A percentile compares a stretch with the other conserved stretches of the same genome.
phyloP scores from a whole-genome alignment of 2,888 invertebrate species.

The Galerucella calmariensis region DNA sequence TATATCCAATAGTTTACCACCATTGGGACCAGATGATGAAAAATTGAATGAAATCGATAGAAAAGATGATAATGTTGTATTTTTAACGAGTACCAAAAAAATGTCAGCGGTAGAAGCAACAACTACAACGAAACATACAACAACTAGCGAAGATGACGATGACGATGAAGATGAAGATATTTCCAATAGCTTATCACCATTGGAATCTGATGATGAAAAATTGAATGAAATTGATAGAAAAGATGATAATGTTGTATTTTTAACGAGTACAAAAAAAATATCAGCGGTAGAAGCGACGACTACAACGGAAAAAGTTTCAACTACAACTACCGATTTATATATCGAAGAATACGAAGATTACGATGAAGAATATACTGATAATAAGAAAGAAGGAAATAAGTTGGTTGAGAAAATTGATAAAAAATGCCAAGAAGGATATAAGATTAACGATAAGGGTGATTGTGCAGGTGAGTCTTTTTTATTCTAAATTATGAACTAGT shows the following conservation, averaged over 20 bases:
- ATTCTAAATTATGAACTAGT: neutral
- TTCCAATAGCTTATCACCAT: neutral
- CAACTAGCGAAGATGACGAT: slow-evolving; percentile 3
- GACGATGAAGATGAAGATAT: slow-evolving; percentile 12
- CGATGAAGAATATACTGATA: slow-evolving; percentile 34
- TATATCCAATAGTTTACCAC: neutral
- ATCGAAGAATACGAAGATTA: slow-evolving; percentile 25
- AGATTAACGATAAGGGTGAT: slow-evolving; percentile 64
- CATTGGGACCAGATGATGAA: neutral
- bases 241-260: slow-evolving; percentile 8
- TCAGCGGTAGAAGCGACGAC: neutral
- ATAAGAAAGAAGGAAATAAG: slow-evolving; percentile 35
- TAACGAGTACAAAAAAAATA: slow-evolving; percentile 11
- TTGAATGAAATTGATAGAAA: slow-evolving; percentile 19
- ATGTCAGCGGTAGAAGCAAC: neutral
- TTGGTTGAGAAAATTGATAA: slow-evolving; percentile 27
- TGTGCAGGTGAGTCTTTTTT: slow-evolving; percentile 63
- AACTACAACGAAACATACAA: neutral
- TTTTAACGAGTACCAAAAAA: slow-evolving; percentile 13
- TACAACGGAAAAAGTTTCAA: slow-evolving; percentile 1
- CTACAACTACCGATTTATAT: slow-evolving; percentile 11
- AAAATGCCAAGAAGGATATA: slow-evolving; percentile 59
- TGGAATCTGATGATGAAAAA: neutral
- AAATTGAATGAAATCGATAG: slow-evolving; percentile 16
- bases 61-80: slow-evolving; percentile 9